Evolutionary conservation across 1,140 invertebrate genomes (phyloP), one percentile per base, ranked within the genome.

Genomic region (Conus ventricosus): DNA sequence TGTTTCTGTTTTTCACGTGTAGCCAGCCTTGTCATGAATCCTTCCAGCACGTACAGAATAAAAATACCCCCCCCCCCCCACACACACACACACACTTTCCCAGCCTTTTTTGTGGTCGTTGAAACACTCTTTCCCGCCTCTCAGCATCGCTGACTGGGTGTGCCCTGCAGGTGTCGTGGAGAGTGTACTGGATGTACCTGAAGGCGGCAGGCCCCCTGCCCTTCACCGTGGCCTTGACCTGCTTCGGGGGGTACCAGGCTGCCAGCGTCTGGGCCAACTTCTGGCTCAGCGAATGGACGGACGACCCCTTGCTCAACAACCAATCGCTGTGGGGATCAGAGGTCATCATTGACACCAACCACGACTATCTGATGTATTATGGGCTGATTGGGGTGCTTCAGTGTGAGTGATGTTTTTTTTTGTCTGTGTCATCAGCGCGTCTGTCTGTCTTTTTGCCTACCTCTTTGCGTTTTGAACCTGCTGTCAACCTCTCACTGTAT

Each of bases 191-290:
- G 20, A 23, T n/a, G 55, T 67, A 84, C n/a, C 67, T 76, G 6
- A 97, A 96, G 93, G 97, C 97, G n/a, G 97, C 98, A 87, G 98
- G 98, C 75, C 94, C 97, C 89, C 94, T 96, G 87, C 95, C 98
- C 6, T 96, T 97, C 0, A 92, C 97, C 39, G 94, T 90, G 5
- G 90, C 90, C 8, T 20, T 93, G 4, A 0, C 93, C 6, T 54
- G 91, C 23, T 93, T 94, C 71, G 63, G 91, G 3, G 25, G 91
- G 1, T 94, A 92, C 85, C 93, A 94, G 75, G 88, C 88, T 0
- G 85, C 89, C 7, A 92, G 91, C 76, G 90, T 94, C 2, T 88
- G 75, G 57, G 91, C 93, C 39, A 94, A 91, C 85, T 92, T 93
- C 81, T 94, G 94, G 93, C 91, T 95, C 55, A 93, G 92, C 27